phyloP scores from a whole-genome alignment of 2,888 invertebrate species.

The Doris montereyensis region DNA sequence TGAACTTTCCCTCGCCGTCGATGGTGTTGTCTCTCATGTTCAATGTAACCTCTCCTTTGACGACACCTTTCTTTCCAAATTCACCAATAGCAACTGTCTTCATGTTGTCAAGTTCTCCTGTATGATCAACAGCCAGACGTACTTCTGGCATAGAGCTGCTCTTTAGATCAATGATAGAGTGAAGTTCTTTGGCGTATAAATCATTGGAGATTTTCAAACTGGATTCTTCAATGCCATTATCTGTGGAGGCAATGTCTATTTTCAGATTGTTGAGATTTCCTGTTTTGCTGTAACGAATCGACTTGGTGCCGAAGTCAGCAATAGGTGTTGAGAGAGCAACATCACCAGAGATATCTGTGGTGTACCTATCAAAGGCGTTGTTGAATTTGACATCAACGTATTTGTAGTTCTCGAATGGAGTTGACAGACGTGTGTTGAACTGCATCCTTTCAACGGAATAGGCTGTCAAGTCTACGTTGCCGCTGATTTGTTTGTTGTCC shows the following conservation, averaged over 20 bases:
- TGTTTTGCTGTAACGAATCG: conserved; percentile 6
- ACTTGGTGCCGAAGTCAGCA: background rate
- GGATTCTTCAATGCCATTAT: no score
- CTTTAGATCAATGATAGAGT: no score
- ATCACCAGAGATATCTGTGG: background rate
- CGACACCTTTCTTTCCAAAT: background rate
- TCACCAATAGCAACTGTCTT: conserved; percentile 5
- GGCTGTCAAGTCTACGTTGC: conserved; percentile 28
- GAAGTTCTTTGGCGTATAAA: no score
- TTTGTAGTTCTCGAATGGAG: background rate
- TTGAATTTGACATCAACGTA: background rate
- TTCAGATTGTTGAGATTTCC: conserved; percentile 15
- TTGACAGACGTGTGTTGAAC: background rate
- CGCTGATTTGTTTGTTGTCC: conserved; percentile 35
- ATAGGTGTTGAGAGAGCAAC: background rate
- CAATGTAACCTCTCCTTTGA: background rate
- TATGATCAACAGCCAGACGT: conserved; percentile 6
- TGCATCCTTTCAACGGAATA: background rate
- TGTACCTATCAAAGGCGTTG: background rate
- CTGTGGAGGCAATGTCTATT: no score
- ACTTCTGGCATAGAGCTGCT: no score
- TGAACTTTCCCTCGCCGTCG: conserved; percentile 4
- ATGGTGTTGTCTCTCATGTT: background rate
- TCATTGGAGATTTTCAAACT: no score
- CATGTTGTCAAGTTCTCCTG: background rate